These are phyloP conservation scores for Prorops nasuta DNA, from an alignment of 1,140 invertebrate species.

Conservation along the genomic window DNA sequence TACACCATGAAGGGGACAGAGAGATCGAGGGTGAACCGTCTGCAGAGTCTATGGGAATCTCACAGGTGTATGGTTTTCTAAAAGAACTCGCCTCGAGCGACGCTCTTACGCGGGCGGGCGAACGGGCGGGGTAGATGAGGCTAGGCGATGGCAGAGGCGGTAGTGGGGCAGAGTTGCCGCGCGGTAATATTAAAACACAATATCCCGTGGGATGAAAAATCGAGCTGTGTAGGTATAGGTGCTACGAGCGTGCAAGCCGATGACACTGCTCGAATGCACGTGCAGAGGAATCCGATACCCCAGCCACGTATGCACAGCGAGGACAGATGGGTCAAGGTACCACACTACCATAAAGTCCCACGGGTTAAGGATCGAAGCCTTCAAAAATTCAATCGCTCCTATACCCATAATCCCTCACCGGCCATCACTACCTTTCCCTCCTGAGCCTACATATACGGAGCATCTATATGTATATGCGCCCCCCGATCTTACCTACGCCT, in stretches of 20 bases:
- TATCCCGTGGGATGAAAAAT: slow-evolving; percentile 37
- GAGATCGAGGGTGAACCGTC: slow-evolving; percentile 32
- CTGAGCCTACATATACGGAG: too few species aligned
- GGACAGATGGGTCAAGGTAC: slow-evolving; percentile 47
- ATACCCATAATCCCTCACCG: too few species aligned
- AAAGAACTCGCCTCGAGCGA: slow-evolving; percentile 24
- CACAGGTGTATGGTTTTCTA: slow-evolving; percentile 52
- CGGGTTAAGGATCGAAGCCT: slow-evolving; percentile 4
- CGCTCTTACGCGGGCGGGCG: slow-evolving; percentile 19
- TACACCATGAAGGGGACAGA: slow-evolving; percentile 38
- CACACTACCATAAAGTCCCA: slow-evolving; percentile 11
- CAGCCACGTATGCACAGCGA: slow-evolving; percentile 3
- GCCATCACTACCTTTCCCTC: too few species aligned
- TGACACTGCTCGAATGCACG: slow-evolving; percentile 52
- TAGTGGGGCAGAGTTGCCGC: slow-evolving; percentile 3
- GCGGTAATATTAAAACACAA: slow-evolving; percentile 53
- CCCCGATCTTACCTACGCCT: too few species aligned
- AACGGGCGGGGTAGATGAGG: neutral
- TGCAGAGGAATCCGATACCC: slow-evolving; percentile 53
- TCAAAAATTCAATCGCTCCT: neutral
- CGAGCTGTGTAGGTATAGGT: slow-evolving; percentile 23
- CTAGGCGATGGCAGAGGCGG: neutral
- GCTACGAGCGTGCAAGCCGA: slow-evolving; percentile 38
- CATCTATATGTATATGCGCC: too few species aligned
- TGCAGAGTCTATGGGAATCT: slow-evolving; percentile 50